Base-by-base conservation (phyloP, 2,888 invertebrate species). In the Cataglyphis livida region DNA sequence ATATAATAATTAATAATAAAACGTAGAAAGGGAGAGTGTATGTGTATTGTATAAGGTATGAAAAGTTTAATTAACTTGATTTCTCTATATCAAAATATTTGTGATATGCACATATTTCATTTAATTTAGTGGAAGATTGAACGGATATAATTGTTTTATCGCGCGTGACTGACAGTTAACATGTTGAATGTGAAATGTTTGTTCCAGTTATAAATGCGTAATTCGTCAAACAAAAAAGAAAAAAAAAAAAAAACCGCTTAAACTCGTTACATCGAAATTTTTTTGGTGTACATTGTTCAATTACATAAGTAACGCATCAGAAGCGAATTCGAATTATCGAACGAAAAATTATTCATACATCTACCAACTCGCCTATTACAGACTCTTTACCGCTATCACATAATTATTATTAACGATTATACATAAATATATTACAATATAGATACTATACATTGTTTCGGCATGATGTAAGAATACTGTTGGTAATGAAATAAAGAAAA, bases 401-500 rank as follows among this genome's bases (percentile, higher is more conserved):
- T 86, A 85, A 91, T 91, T 90, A 91, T 91, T 90, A 91, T 91
- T 91, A 90, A 89, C 84, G 73, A 88, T 88, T 90, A 89, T 87
- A 90, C 79, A 89, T 83, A 70, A 85, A 85, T 86, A 90, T 86
- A 89, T 88, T 88, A 92, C 85, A 87, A 91, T 90, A 92, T 92
- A 92, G 92, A 91, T 78, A 91, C 89, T 91, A 92, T 92, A 92
- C 89, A 92, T 92, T 92, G 92, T 92, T 92, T 92, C 92, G 90
- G 90, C 92, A 91, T 92, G 87, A 91, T 92, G 92, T 92, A 92
- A 92, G 86, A 90, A 92, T 88, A 92, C 90, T 92, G 92, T 92
- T 92, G 92, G 91, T 92, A 92, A 92, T 92, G 92, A 91, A 93
- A 93, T 92, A 92, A 92, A 92, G 88, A 91, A 91, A 91, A 92